A percentile compares a stretch with the other conserved stretches of the same genome.
phyloP scores from a whole-genome alignment of 2,888 invertebrate genomes.

The Cerastis leucographa region DNA sequence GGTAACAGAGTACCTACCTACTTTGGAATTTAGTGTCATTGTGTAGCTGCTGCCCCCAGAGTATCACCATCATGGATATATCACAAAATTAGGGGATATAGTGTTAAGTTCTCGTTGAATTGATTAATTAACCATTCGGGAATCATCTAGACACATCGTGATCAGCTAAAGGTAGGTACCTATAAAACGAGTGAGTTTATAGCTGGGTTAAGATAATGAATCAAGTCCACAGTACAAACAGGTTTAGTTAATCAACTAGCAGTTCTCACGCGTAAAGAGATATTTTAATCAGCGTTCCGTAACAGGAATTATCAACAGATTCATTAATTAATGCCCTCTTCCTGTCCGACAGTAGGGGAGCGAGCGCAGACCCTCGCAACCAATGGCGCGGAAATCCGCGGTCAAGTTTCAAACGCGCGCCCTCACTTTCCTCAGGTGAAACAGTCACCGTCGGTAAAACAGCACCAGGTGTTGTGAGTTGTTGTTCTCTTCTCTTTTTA shows the following conservation, averaged over 20 bases:
- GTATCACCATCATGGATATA: not conserved
- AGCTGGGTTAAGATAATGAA: not conserved
- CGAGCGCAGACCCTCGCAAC: slow-evolving; percentile 70
- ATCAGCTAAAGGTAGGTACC: not conserved
- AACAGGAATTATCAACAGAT: slow-evolving; percentile 62
- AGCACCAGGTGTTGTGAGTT: slow-evolving; percentile 82
- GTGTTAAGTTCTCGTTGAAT: not conserved
- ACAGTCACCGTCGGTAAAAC: slow-evolving; percentile 77
- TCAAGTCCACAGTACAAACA: not conserved
- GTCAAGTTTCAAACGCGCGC: slow-evolving; percentile 79
- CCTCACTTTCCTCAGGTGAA: slow-evolving; percentile 70
- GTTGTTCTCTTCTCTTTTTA: slow-evolving; percentile 81
- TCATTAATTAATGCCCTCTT: slow-evolving; percentile 71
- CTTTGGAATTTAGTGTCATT: not conserved
- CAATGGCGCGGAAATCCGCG: slow-evolving; percentile 86
- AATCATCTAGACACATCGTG: not conserved
- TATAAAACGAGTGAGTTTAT: not conserved
- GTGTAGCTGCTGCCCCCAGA: not conserved
- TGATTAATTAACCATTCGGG: not conserved
- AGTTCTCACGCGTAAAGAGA: slow-evolving; percentile 49
- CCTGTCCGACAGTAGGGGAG: slow-evolving; percentile 73
- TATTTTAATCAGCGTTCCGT: slow-evolving; percentile 65
- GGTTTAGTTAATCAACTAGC: slow-evolving; percentile 7
- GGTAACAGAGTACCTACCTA: too few species aligned
- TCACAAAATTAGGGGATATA: not conserved